A percentile compares a stretch with the other conserved stretches of the same genome.
These are phyloP conservation scores for Napeogenes inachia DNA, from an alignment of 2,888 invertebrate species.

Conservation along the genomic window DNA sequence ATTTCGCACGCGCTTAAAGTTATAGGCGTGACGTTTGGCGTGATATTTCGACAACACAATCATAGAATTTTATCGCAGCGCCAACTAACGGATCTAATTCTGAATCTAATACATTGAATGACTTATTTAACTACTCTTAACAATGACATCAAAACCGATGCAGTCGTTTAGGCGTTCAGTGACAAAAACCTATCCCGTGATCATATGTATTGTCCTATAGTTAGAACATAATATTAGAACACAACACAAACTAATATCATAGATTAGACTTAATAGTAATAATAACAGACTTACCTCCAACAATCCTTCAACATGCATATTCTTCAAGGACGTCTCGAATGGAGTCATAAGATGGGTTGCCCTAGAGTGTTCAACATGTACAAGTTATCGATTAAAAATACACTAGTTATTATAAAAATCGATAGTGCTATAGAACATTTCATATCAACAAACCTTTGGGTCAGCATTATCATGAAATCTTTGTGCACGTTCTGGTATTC, in stretches of 20 bases:
- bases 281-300: slow-evolving; percentile 41
- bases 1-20: too few relatives aligned
- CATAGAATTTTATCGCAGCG: too few relatives aligned
- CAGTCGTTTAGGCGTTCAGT: too few relatives aligned
- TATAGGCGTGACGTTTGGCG: too few relatives aligned
- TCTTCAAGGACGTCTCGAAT: slow-evolving; percentile 27
- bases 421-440: background rate
- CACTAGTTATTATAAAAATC: background rate
- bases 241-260: background rate
- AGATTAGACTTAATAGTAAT: background rate
- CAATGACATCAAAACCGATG: too few relatives aligned
- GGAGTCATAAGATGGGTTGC: slow-evolving; percentile 7
- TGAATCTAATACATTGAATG: too few relatives aligned
- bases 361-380: background rate
- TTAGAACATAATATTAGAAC: too few relatives aligned
- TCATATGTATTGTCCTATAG: too few relatives aligned
- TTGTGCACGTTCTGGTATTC: slow-evolving; percentile 42
- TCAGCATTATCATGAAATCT: slow-evolving; percentile 23
- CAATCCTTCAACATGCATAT: slow-evolving; percentile 47
- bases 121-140: too few relatives aligned
- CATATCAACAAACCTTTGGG: slow-evolving; percentile 15
- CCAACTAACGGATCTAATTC: too few relatives aligned
- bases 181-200: too few relatives aligned
- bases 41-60: too few relatives aligned
- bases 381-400: background rate